phyloP scores from a whole-genome alignment of 2,888 invertebrate species.

The Diarsia brunnea region DNA sequence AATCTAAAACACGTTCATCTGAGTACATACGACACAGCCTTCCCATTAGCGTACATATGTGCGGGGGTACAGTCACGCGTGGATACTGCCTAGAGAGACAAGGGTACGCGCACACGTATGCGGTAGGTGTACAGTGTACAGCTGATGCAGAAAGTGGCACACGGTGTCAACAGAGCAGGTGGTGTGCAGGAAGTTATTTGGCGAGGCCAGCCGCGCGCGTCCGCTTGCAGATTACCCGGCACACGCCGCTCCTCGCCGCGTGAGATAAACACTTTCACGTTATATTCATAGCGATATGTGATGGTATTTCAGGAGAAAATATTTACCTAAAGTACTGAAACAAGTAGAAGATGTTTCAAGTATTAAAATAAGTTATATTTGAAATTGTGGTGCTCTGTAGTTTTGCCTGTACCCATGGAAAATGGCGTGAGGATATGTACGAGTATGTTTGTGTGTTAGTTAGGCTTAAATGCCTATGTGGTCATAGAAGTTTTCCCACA shows the following conservation, averaged over 20 bases:
- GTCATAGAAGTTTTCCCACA: background rate
- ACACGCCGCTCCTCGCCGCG: conserved; percentile 39
- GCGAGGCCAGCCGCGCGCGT: conserved; percentile 71
- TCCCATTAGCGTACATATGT: background rate
- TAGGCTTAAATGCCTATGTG: background rate
- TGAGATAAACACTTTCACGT: conserved; percentile 61
- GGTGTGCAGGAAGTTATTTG: conserved; percentile 83
- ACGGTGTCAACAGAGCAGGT: conserved; percentile 61
- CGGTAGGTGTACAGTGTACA: conserved; percentile 34
- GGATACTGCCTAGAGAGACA: conserved; percentile 25
- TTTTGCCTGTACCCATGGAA: too few relatives aligned
- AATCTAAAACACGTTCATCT: background rate
- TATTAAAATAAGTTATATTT: background rate
- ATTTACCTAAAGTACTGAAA: background rate
- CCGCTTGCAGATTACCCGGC: conserved; percentile 78
- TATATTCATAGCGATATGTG: background rate
- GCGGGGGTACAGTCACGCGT: conserved; percentile 18
- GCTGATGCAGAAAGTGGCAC: conserved; percentile 70
- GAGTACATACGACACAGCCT: background rate
- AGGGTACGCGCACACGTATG: conserved; percentile 32
- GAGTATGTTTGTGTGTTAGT: background rate
- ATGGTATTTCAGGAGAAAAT: background rate
- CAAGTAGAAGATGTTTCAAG: background rate
- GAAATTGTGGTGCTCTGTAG: background rate
- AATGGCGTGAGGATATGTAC: background rate